Evolutionary conservation across 2,888 invertebrate species (phyloP), one percentile per base, ranked within the genome.

Genomic region (Ptychoptera contaminata): DNA sequence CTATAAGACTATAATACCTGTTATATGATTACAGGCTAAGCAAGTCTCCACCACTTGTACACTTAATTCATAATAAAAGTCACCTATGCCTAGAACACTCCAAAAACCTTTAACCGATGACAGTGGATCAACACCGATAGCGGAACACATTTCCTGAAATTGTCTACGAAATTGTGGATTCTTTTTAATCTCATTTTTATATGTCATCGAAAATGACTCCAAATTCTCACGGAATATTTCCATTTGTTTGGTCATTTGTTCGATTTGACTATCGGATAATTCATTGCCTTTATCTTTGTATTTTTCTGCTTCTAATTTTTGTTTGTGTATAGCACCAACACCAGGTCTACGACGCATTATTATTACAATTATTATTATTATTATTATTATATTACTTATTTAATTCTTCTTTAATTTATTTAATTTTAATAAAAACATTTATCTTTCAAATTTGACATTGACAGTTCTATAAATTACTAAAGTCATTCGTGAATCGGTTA

Each of bases 101-200:
- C 98, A 99, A 66, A 98, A 97, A 0, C 97, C 90, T 69, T 91
- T 91, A 43, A 84, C 86, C 1, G 93, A 93, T 1, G 97, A 92
- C 42, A 99, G 65, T 0, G 98, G 98, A 65, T 99, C 98, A 0
- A 99, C 98, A 0, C 65, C 98, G 49, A 98, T 96, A 1, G 92
- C 86, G 0, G 97, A 90, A 67, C 98, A 99, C 98, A 99, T 99
- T 65, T 94, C 91, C 57, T 94, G 94, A 61, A 98, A 98, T 64
- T 97, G 94, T 44, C 84, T 73, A 32, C 98, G 76, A 59, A 99
- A 99, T 55, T 87, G 83, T 0, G 94, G 77, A 62, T 96, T 90
- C 62, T 93, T 93, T 52, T 82, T 82, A 38, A 99, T 98, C 59
- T 96, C 94, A 53, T 73, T 84, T 58, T 91, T 90, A 61, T 99